These are phyloP conservation scores for Strigamia maritima DNA, from an alignment of 2,888 invertebrate genomes.

Conservation along the genomic window DNA sequence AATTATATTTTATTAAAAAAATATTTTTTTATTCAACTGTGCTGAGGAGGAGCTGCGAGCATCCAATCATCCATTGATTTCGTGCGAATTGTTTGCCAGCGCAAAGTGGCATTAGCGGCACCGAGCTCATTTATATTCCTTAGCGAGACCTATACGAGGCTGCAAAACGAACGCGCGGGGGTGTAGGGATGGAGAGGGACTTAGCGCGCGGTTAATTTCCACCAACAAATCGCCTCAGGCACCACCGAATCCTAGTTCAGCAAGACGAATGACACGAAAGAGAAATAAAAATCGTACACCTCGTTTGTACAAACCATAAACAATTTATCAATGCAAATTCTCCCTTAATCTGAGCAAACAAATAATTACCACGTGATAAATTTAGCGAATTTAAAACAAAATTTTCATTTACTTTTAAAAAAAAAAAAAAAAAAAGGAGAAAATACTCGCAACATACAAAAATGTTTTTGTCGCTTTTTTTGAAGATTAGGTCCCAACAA, in stretches of 20 bases:
- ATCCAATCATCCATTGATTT: constrained; percentile 23
- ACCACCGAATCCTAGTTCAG: constrained; percentile 15
- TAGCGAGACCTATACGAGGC: constrained; percentile 7
- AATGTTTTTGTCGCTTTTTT: neutral
- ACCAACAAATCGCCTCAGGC: constrained; percentile 23
- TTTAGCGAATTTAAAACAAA: too few relatives aligned
- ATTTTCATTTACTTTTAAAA: neutral
- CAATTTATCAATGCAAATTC: neutral
- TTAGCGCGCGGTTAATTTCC: constrained; percentile 19
- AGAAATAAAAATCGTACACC: neutral
- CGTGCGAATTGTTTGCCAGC: constrained; percentile 7
- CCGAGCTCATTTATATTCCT: constrained; percentile 16
- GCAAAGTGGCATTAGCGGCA: constrained; percentile 19
- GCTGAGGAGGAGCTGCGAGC: neutral
- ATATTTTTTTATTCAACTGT: neutral
- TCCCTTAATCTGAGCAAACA: neutral
- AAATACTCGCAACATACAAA: too few relatives aligned
- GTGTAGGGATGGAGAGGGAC: neutral
- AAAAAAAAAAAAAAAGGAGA: neutral
- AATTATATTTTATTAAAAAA: neutral
- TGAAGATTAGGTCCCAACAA: neutral
- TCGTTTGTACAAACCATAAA: constrained; percentile 10
- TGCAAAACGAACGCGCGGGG: constrained; percentile 2
- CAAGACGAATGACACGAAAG: neutral
- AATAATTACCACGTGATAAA: neutral